These are phyloP conservation scores for Lucinisca nassula DNA, from an alignment of 2,888 invertebrate species.

Conservation along the genomic window DNA sequence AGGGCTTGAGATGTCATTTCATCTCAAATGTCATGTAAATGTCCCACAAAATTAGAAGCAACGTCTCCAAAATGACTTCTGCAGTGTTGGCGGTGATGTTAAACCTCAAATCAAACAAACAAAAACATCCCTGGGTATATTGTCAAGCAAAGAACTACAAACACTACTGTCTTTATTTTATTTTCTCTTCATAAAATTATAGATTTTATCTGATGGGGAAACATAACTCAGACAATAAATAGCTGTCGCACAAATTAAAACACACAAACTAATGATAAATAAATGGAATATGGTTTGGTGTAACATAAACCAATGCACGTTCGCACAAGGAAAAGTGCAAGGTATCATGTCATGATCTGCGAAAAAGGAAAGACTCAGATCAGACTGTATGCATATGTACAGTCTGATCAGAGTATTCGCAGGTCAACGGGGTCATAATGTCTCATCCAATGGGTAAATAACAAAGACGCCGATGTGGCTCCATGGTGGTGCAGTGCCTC, in stretches of 20 bases:
- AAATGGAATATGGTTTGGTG: background rate
- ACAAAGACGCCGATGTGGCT: too few relatives aligned
- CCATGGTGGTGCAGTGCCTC: too few relatives aligned
- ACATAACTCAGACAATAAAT: background rate
- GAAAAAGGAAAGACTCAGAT: background rate
- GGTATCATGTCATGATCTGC: background rate
- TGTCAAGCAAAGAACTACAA: background rate
- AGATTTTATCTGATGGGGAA: background rate
- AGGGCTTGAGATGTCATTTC: too few relatives aligned
- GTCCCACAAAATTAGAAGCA: too few relatives aligned
- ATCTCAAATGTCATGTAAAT: too few relatives aligned
- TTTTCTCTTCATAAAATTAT: slow-evolving; percentile 4
- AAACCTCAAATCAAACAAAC: too few relatives aligned
- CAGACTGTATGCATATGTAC: background rate
- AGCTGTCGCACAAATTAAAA: background rate
- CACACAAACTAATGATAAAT: background rate
- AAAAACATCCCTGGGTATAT: too few relatives aligned
- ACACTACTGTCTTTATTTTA: background rate
- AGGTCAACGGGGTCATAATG: background rate
- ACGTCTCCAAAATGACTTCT: too few relatives aligned
- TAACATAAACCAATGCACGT: background rate
- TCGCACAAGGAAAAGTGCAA: background rate
- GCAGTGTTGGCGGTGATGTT: too few relatives aligned
- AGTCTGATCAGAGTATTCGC: background rate
- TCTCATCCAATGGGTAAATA: background rate